A percentile compares a stretch with the other conserved stretches of the same genome.
phyloP scores from a whole-genome alignment of 2,797 vertebrate species.

The Natrix natrix region DNA sequence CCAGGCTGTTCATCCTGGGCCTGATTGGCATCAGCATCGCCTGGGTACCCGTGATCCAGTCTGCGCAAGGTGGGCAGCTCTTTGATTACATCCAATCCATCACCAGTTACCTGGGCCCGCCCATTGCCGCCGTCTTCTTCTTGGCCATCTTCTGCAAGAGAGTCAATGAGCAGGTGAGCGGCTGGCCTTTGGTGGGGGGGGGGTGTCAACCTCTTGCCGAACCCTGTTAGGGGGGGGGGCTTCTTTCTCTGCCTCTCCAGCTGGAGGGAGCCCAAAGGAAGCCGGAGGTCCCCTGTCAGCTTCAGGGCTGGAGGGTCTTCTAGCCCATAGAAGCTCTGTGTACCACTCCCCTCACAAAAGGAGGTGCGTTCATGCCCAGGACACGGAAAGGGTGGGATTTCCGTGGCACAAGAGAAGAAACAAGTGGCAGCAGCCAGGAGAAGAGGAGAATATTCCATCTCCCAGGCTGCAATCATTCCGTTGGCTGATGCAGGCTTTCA shows the following conservation, averaged over 20 bases:
- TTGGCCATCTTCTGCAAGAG: conserved; percentile 86
- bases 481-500: not conserved
- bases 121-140: conserved; percentile 84
- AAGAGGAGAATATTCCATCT: not conserved
- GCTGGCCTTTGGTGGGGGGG: not conserved
- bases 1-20: conserved; percentile 83
- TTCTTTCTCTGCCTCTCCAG: not conserved
- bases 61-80: conserved; percentile 87
- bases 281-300: not conserved
- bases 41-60: conserved; percentile 91
- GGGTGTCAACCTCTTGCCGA: not conserved
- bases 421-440: not conserved
- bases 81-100: conserved; percentile 89
- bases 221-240: not conserved
- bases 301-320: not conserved
- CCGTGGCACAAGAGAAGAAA: not conserved
- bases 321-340: not conserved
- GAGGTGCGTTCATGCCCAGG: not conserved
- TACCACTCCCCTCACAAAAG: not conserved
- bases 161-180: conserved; percentile 81
- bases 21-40: conserved; percentile 89
- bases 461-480: not conserved
- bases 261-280: not conserved
- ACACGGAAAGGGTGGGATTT: not conserved
- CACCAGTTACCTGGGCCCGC: conserved; percentile 88